Evolutionary conservation across 2,888 invertebrate genomes (phyloP).

Genomic region (Loripinus fragilis): DNA sequence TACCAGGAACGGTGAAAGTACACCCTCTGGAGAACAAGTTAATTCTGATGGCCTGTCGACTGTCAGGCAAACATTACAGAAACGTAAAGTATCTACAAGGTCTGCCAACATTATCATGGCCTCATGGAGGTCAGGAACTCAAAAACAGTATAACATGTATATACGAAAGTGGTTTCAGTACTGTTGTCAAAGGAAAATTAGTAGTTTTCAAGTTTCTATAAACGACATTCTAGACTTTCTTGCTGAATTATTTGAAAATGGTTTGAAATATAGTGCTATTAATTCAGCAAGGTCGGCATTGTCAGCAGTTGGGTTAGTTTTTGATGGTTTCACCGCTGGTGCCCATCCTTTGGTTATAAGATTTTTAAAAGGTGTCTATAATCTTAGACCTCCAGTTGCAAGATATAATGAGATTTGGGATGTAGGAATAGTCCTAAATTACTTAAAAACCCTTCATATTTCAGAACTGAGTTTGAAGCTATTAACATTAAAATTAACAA

Average conservation of each 20-base stretch:
- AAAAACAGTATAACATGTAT: constrained; percentile 38
- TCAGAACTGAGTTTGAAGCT: too few relatives aligned
- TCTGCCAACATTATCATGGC: constrained; percentile 20
- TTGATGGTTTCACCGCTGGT: too few relatives aligned
- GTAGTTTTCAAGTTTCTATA: constrained; percentile 14
- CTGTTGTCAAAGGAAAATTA: constrained; percentile 29
- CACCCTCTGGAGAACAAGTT: constrained; percentile 24
- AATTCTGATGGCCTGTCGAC: constrained; percentile 19
- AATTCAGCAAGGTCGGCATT: too few relatives aligned
- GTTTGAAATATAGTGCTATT: too few relatives aligned
- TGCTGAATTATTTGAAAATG: not conserved
- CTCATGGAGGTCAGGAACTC: constrained; percentile 32
- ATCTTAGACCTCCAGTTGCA: too few relatives aligned
- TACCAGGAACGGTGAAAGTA: constrained; percentile 22
- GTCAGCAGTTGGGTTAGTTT: too few relatives aligned
- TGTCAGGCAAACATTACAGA: constrained; percentile 23
- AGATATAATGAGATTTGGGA: too few relatives aligned
- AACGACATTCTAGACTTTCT: constrained; percentile 22
- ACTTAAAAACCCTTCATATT: too few relatives aligned
- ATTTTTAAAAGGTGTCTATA: too few relatives aligned
- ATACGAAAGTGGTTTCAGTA: constrained; percentile 22
- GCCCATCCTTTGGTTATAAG: too few relatives aligned
- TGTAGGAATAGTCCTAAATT: too few relatives aligned
- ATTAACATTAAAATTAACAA: too few relatives aligned
- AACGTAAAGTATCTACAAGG: constrained; percentile 1